Evolutionary conservation across 64 coral and sea anemone species (phyloP).

Genomic region (Stichodactyla helianthus): DNA sequence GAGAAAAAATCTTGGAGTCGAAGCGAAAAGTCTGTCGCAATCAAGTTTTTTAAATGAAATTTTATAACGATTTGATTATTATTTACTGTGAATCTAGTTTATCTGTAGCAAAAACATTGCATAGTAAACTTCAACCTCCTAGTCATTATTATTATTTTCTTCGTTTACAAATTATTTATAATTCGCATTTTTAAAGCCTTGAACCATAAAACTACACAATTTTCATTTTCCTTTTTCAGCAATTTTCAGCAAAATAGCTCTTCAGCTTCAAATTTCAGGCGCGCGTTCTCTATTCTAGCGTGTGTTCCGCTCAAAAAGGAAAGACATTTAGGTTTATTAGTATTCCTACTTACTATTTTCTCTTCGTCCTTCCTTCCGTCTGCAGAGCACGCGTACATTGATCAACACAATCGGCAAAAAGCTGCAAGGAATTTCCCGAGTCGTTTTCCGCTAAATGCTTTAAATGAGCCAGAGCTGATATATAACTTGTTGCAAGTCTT

Average conservation of each 20-base stretch:
- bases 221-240: neutral
- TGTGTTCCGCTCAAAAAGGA: neutral
- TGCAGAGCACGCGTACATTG: slow-evolving; percentile 93
- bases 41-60: neutral
- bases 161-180: neutral
- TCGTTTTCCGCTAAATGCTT: slow-evolving; percentile 66
- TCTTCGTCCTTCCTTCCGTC: slow-evolving; percentile 77
- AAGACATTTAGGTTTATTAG: neutral
- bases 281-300: neutral
- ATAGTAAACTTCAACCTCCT: neutral
- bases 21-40: neutral
- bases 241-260: neutral
- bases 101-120: neutral
- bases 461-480: slow-evolving; percentile 81
- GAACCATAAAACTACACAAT: neutral
- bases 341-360: slow-evolving; percentile 72
- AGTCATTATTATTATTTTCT: neutral
- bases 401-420: slow-evolving; percentile 89
- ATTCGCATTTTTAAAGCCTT: neutral
- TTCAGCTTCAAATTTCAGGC: neutral
- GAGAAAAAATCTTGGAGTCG: neutral
- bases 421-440: slow-evolving; percentile 81
- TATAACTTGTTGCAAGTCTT: slow-evolving; percentile 88
- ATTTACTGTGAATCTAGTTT: neutral
- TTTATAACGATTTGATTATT: neutral